Percentiles rank a stretch among this genome's conserved stretches.
These are phyloP conservation scores for Raja brachyura DNA, from an alignment of 2,113 vertebrate genomes.

Conservation along the genomic window DNA sequence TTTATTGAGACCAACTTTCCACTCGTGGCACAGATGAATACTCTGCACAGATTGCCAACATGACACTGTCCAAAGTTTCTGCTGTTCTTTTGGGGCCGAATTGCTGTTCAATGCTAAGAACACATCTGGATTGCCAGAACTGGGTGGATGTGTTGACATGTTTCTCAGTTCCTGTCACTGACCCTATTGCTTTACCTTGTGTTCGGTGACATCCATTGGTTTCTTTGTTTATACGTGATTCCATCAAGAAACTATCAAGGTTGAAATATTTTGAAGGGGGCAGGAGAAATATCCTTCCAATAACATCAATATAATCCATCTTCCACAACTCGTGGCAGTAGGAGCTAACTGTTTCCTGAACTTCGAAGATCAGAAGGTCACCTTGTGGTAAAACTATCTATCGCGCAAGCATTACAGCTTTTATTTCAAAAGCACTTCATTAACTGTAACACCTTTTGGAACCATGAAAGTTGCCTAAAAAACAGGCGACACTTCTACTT, in stretches of 20 bases:
- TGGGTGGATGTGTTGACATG: neutral
- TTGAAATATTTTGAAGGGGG: neutral
- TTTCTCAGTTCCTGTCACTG: neutral
- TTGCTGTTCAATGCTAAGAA: neutral
- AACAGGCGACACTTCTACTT: too few species aligned
- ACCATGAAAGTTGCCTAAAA: neutral
- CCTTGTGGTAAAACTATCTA: neutral
- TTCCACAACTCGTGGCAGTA: neutral
- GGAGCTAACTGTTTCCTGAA: neutral
- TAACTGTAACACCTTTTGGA: too few species aligned
- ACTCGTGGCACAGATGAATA: neutral
- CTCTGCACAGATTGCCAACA: neutral
- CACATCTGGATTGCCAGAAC: neutral
- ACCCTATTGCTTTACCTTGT: slow-evolving; percentile 23
- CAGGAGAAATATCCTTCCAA: neutral
- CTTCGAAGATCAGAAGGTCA: neutral
- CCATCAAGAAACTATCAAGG: neutral
- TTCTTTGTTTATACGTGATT: neutral
- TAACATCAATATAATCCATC: slow-evolving; percentile 3
- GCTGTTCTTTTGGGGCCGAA: neutral
- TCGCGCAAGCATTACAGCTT: neutral
- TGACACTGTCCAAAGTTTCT: neutral
- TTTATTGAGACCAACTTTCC: neutral
- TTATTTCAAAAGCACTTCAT: neutral
- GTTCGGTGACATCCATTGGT: neutral